These are phyloP conservation scores for Cryptosula pallasiana DNA, from an alignment of 2,888 invertebrate species.

Conservation along the genomic window DNA sequence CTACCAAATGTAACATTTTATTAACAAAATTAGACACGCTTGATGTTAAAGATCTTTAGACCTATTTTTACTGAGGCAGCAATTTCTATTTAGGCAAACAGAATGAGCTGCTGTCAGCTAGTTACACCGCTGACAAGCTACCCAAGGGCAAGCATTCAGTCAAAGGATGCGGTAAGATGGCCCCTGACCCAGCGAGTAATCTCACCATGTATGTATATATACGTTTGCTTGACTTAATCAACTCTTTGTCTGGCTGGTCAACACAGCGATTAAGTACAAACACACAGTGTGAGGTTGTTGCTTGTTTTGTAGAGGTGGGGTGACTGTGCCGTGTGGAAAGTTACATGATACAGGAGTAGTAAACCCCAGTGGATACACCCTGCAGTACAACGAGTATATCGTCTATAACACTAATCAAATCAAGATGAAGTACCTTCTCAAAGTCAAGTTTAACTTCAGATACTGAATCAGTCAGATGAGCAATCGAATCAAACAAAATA, in stretches of 20 bases:
- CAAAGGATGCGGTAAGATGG: slow-evolving; percentile 51
- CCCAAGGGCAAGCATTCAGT: slow-evolving; percentile 53
- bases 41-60: too few species aligned
- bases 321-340: slow-evolving; percentile 52
- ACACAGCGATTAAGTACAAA: too few species aligned
- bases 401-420: slow-evolving; percentile 56
- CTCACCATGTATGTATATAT: slow-evolving; percentile 40
- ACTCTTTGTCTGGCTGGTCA: too few species aligned
- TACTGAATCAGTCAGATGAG: slow-evolving; percentile 30
- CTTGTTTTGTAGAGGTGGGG: slow-evolving; percentile 42
- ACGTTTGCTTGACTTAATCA: not conserved
- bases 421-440: slow-evolving; percentile 54
- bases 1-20: too few species aligned
- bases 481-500: too few species aligned
- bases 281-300: too few species aligned
- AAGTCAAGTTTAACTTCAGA: slow-evolving; percentile 55
- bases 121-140: slow-evolving; percentile 52
- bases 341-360: slow-evolving; percentile 37
- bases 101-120: slow-evolving; percentile 49
- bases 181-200: slow-evolving; percentile 45
- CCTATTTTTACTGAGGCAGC: too few species aligned
- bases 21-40: too few species aligned
- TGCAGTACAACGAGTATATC: slow-evolving; percentile 58
- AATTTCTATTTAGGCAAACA: slow-evolving; percentile 40
- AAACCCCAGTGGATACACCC: slow-evolving; percentile 44